Conservation (phyloP, 2,113 vertebrate species). For the Archocentrus centrarchus region DNA sequence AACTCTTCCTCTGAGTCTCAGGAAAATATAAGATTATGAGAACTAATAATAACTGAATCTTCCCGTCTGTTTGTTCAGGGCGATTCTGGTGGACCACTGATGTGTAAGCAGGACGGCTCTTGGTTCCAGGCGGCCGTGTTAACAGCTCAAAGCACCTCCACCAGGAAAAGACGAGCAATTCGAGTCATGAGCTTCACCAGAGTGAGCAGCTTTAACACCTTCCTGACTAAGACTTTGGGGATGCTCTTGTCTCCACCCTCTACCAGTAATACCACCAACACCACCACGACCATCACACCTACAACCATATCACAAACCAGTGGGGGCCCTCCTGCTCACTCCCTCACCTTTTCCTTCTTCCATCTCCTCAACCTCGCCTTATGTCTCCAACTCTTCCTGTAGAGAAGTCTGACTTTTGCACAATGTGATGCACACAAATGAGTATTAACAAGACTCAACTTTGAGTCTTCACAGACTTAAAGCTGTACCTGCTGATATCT, state of each 20-base stretch:
- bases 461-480: background rate
- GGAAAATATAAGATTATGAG: conserved; percentile 29
- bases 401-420: background rate
- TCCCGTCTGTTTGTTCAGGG: conserved; percentile 40
- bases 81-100: conserved; percentile 56
- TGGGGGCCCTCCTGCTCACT: too few relatives aligned
- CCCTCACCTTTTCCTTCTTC: too few relatives aligned
- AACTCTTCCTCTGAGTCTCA: background rate
- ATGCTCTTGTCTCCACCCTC: conserved; percentile 26
- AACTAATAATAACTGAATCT: too few relatives aligned
- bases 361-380: too few relatives aligned
- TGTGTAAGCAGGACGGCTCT: conserved; percentile 44
- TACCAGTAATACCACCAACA: background rate
- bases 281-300: background rate
- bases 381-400: too few relatives aligned
- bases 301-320: too few relatives aligned
- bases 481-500: fast-evolving
- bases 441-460: background rate
- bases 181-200: background rate
- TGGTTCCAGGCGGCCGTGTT: conserved; percentile 70
- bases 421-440: conserved; percentile 20
- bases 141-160: background rate
- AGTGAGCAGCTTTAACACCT: fast-evolving
- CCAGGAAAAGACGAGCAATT: fast-evolving
- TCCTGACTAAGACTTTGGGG: conserved; percentile 16